These are phyloP conservation scores for Chalcis sispes DNA, from an alignment of 2,888 invertebrate genomes.

Conservation along the genomic window DNA sequence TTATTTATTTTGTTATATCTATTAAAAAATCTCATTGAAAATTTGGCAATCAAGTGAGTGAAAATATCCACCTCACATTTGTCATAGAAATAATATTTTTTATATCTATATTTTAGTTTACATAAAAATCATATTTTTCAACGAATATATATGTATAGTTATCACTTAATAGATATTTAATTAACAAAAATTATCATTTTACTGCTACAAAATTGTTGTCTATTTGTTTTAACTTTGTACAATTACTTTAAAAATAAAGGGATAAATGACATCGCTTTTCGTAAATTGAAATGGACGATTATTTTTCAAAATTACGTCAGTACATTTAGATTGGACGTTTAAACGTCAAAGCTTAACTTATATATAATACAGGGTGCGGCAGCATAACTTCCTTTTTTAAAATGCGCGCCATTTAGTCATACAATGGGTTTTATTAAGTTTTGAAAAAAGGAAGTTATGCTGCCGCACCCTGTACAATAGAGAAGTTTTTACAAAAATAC, in stretches of 20 bases:
- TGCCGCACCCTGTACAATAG: too few species aligned
- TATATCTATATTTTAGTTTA: too few species aligned
- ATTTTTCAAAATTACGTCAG: conserved; percentile 13
- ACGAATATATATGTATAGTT: not conserved
- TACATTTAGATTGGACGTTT: conserved; percentile 9
- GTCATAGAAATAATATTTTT: conserved; percentile 7
- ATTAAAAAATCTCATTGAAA: conserved; percentile 6
- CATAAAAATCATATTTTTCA: not conserved
- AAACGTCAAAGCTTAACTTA: conserved; percentile 28
- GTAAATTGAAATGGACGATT: conserved; percentile 30
- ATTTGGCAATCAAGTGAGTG: conserved; percentile 17
- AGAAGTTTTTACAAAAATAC: conserved; percentile 53
- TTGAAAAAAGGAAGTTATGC: too few species aligned
- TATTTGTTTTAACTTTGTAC: too few species aligned
- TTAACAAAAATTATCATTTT: too few species aligned
- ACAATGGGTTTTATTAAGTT: too few species aligned
- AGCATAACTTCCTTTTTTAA: too few species aligned
- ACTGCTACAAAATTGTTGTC: too few species aligned
- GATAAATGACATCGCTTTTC: not conserved
- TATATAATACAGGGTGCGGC: too few species aligned
- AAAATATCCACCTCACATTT: conserved; percentile 11
- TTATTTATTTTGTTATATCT: conserved; percentile 25
- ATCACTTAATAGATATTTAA: not conserved
- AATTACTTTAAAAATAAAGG: not conserved
- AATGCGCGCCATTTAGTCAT: too few species aligned